Percentiles rank a stretch among this genome's conserved stretches.
Evolutionary conservation across 2,797 vertebrate species (phyloP).

Genomic region (Zalophus californianus): DNA sequence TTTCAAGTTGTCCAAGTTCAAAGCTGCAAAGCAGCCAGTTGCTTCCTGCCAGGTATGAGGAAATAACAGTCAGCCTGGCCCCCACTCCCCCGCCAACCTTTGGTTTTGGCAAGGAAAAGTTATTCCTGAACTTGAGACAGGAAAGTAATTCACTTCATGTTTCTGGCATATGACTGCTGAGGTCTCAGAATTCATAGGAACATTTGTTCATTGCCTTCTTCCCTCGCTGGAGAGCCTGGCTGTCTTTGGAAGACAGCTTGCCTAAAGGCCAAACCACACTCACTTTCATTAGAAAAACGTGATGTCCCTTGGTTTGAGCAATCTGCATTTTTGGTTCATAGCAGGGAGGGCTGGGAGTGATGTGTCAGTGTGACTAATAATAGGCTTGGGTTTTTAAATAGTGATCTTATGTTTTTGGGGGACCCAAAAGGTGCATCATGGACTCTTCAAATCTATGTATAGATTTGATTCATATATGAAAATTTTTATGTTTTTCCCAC

Average conservation of each 20-base stretch:
- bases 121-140: neutral
- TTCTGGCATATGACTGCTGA: neutral
- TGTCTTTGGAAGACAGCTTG: neutral
- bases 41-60: neutral
- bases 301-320: neutral
- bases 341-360: neutral
- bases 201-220: neutral
- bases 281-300: neutral
- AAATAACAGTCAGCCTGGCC: neutral
- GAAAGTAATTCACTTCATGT: neutral
- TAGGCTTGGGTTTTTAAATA: neutral
- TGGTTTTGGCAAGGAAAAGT: slow-evolving; percentile 35
- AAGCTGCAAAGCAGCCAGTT: neutral
- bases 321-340: neutral
- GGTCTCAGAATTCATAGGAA: neutral
- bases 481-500: neutral
- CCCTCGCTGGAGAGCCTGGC: neutral
- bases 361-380: neutral
- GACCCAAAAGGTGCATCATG: neutral
- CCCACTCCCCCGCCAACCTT: neutral
- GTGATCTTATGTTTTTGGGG: neutral
- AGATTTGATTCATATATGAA: neutral
- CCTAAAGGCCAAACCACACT: neutral
- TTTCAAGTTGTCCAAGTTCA: neutral
- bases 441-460: neutral